phyloP scores from a whole-genome alignment of 2,888 invertebrate genomes.

The Aproaerema taeniolella region DNA sequence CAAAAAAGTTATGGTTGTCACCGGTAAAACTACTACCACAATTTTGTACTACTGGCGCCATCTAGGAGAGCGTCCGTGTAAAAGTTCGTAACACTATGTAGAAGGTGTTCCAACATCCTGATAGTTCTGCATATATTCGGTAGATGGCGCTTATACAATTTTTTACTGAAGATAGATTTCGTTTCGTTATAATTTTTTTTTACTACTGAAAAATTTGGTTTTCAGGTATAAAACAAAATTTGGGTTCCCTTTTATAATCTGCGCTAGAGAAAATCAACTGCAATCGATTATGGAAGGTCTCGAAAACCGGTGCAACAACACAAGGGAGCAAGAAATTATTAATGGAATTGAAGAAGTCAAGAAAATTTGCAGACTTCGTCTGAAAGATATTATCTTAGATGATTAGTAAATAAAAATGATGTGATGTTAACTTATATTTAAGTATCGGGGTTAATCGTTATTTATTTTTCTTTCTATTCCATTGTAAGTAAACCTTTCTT shows the following conservation, averaged over 20 bases:
- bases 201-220: too few species aligned
- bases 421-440: neutral
- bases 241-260: conserved; percentile 83
- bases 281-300: conserved; percentile 77
- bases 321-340: conserved; percentile 69
- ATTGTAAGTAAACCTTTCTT: too few species aligned
- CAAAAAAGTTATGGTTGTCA: too few species aligned
- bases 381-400: conserved; percentile 67
- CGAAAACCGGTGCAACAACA: conserved; percentile 70
- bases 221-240: conserved; percentile 80
- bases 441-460: too few species aligned
- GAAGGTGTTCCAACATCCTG: neutral
- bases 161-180: too few species aligned
- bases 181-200: too few species aligned
- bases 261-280: conserved; percentile 80
- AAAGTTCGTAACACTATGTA: neutral
- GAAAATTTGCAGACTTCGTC: conserved; percentile 80
- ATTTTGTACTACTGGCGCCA: conserved; percentile 23
- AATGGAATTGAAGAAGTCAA: conserved; percentile 81
- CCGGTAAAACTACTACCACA: too few species aligned
- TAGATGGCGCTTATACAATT: neutral
- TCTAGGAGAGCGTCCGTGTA: conserved; percentile 19
- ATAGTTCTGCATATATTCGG: neutral
- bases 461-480: too few species aligned
- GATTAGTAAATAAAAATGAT: conserved; percentile 6